Evolutionary conservation across 2,888 invertebrate genomes (phyloP), one percentile per base, ranked within the genome.

Genomic region (Microchrysa polita): DNA sequence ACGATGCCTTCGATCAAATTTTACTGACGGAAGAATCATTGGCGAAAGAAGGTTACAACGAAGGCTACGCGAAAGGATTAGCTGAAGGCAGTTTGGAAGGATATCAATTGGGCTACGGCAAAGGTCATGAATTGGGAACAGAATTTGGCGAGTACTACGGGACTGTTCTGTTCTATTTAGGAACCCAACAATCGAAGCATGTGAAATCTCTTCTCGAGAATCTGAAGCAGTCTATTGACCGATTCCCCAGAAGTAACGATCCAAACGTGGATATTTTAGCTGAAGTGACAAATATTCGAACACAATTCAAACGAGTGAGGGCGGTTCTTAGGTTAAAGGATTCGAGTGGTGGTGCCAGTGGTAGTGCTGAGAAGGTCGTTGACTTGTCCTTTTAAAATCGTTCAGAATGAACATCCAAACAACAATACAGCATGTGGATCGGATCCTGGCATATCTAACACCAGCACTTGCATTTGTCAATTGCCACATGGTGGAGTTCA

Each of bases 91-190:
- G 89, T 79, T 81, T 88, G 18, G 87, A 89, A 79, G 90, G 88
- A 14, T 91, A 88, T 79, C 89, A 90, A 80, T 81, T 91, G 67
- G 95, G 95, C 1, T 93, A 92, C 81, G 92, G 93, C 76, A 89
- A 90, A 82, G 94, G 93, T 10, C 88, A 90, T 69, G 89, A 92
- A 81, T 81, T 94, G 18, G 94, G 94, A 2, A 88, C 90, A 60
- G 93, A 94, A 84, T 83, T 95, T 80, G 95, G 94, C 7, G 90
- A 88, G 80, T 94, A 92, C 80, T 85, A 88, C 65, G 92, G 91
- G 2, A 85, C 88, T 60, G 83, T 90, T 1, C 86, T 88, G 73
- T 85, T 87, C 23, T 86, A 88, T 77, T 78, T 89, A 18, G 79
- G 83, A 16, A 73, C 80, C 1, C 79, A 82, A 1, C 85, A 86